These are phyloP conservation scores for Heterodera carotae DNA, from an alignment of 1,140 invertebrate species.

Conservation along the genomic window DNA sequence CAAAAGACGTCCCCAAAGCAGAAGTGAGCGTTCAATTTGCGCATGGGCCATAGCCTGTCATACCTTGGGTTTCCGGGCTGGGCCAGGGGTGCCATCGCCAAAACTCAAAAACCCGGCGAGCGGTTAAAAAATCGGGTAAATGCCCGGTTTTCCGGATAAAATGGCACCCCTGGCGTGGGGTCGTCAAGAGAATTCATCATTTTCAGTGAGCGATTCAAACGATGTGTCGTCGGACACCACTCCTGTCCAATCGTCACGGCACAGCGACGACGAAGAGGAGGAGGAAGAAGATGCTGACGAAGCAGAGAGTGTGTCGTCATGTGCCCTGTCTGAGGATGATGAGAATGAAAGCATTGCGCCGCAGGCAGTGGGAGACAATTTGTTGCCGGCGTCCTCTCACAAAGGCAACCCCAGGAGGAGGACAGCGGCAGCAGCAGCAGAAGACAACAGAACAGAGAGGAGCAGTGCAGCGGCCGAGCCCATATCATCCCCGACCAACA, in stretches of 20 bases:
- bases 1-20: conserved; percentile 25
- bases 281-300: conserved; percentile 18
- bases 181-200: too few species aligned
- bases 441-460: neutral
- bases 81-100: too few species aligned
- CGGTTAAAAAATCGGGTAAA: too few species aligned
- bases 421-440: too few species aligned
- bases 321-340: conserved; percentile 25
- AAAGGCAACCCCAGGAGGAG: neutral
- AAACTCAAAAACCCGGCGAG: too few species aligned
- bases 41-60: too few species aligned
- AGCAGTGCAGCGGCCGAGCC: too few species aligned
- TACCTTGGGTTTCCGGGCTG: too few species aligned
- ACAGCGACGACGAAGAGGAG: conserved; percentile 54
- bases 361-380: conserved; percentile 8
- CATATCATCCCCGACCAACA: neutral
- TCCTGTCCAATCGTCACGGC: conserved; percentile 53
- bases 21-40: neutral
- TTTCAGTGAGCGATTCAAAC: conserved; percentile 55
- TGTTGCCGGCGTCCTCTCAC: neutral
- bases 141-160: too few species aligned
- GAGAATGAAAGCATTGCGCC: conserved; percentile 23
- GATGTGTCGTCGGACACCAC: conserved; percentile 57
- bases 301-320: conserved; percentile 32
- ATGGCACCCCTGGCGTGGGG: too few species aligned